Conservation (phyloP, 2,797 vertebrate genomes). For the Odontamblyopus lacepedii region DNA sequence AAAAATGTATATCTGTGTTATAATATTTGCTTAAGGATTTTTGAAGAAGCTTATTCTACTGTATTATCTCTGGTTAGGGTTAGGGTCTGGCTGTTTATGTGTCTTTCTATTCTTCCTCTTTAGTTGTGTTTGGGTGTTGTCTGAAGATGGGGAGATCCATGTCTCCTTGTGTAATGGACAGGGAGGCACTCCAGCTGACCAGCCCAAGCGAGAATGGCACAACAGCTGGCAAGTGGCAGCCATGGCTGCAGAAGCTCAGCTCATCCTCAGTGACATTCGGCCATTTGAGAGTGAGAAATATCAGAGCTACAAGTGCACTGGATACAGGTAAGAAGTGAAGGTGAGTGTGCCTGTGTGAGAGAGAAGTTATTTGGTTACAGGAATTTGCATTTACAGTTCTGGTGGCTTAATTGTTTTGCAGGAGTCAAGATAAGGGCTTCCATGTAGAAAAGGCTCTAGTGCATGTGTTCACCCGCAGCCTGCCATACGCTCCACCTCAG, state of each 20-base stretch:
- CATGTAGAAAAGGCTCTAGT: conserved; percentile 85
- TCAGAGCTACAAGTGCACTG: conserved; percentile 88
- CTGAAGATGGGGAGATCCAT: conserved; percentile 84
- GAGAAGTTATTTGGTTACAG: not conserved
- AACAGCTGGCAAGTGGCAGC: conserved; percentile 96
- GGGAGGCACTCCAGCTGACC: conserved; percentile 90
- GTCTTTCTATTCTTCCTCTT: not conserved
- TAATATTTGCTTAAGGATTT: not conserved
- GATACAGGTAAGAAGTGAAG: conserved; percentile 87
- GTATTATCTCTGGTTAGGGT: not conserved
- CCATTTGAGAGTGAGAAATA: conserved; percentile 79
- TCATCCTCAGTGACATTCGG: conserved; percentile 82
- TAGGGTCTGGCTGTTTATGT: not conserved
- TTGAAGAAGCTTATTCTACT: not conserved
- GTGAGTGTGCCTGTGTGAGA: conserved; percentile 51
- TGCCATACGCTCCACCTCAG: conserved; percentile 58
- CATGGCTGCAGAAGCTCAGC: conserved; percentile 88
- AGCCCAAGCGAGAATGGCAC: conserved; percentile 89
- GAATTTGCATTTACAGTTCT: conserved; percentile 15
- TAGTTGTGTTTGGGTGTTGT: conserved; percentile 86
- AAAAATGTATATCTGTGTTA: not conserved
- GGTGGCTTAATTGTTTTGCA: conserved; percentile 56
- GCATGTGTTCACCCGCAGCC: conserved; percentile 87
- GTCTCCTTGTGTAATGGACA: conserved; percentile 93
- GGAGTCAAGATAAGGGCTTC: conserved; percentile 95